These are phyloP conservation scores for Aleiodes sp. DNA, from an alignment of 1,140 invertebrate genomes.

Conservation along the genomic window DNA sequence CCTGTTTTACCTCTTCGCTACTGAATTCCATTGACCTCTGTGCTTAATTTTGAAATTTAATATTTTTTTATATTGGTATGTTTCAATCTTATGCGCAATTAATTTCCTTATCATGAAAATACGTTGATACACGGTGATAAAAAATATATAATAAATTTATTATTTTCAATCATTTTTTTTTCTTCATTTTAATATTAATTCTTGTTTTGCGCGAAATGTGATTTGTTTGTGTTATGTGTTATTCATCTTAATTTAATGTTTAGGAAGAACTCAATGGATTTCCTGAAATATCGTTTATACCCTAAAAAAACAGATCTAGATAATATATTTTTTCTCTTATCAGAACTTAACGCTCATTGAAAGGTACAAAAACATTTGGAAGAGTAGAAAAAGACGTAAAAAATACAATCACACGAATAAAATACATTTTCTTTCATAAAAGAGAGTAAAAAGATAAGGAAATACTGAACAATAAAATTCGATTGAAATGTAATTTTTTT, in stretches of 20 bases:
- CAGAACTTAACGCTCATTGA: neutral
- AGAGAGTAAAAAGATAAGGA: neutral
- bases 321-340: neutral
- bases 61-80: neutral
- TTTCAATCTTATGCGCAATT: slow-evolving; percentile 26
- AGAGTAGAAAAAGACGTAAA: slow-evolving; percentile 34
- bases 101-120: slow-evolving; percentile 27
- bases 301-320: neutral
- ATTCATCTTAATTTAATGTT: neutral
- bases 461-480: too few relatives aligned
- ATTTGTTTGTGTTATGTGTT: slow-evolving; percentile 1
- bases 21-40: neutral
- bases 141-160: slow-evolving; percentile 27
- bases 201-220: neutral
- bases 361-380: slow-evolving; percentile 25
- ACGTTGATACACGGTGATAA: slow-evolving; percentile 21
- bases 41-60: neutral
- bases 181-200: slow-evolving; percentile 15
- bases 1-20: too few relatives aligned
- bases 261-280: neutral
- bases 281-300: neutral
- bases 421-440: neutral
- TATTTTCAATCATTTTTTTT: slow-evolving; percentile 11
- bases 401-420: slow-evolving; percentile 21
- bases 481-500: too few relatives aligned